phyloP scores from a whole-genome alignment of 2,888 invertebrate genomes.

The Sussaba pulchella region DNA sequence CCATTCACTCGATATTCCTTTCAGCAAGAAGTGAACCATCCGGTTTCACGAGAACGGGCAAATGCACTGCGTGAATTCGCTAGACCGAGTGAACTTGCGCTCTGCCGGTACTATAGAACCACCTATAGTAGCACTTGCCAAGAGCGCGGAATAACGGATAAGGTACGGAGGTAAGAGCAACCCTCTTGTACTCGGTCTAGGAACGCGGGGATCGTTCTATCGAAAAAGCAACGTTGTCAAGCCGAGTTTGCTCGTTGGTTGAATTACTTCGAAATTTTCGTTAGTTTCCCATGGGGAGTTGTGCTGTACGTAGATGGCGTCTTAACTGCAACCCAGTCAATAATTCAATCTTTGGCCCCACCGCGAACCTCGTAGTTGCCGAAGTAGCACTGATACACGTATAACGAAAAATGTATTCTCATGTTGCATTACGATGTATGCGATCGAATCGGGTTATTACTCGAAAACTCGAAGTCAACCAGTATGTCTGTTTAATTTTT shows the following conservation, averaged over 20 bases:
- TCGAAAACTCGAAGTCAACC: too few species aligned
- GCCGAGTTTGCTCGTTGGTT: slow-evolving; percentile 55
- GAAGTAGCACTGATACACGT: slow-evolving; percentile 11
- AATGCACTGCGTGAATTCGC: slow-evolving; percentile 38
- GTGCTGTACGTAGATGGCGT: neutral
- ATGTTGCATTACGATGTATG: too few species aligned
- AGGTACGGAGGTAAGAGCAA: slow-evolving; percentile 7
- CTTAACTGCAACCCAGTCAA: slow-evolving; percentile 29
- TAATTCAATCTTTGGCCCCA: slow-evolving; percentile 24
- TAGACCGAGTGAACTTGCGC: slow-evolving; percentile 33
- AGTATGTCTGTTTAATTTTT: too few species aligned
- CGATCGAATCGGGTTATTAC: too few species aligned
- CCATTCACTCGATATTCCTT: slow-evolving; percentile 54
- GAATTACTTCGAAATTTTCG: slow-evolving; percentile 54
- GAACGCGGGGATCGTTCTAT: slow-evolving; percentile 40
- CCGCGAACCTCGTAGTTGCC: neutral
- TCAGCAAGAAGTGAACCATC: slow-evolving; percentile 20
- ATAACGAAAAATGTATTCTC: neutral
- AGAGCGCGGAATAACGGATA: slow-evolving; percentile 40
- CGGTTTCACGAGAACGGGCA: slow-evolving; percentile 29
- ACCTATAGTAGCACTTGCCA: neutral
- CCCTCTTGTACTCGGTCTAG: slow-evolving; percentile 30
- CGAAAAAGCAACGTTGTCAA: slow-evolving; percentile 52
- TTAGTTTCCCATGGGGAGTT: slow-evolving; percentile 39
- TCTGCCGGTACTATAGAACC: slow-evolving; percentile 27